Conservation (phyloP, 2,888 invertebrate genomes). For the Cantharis flavilabris region DNA sequence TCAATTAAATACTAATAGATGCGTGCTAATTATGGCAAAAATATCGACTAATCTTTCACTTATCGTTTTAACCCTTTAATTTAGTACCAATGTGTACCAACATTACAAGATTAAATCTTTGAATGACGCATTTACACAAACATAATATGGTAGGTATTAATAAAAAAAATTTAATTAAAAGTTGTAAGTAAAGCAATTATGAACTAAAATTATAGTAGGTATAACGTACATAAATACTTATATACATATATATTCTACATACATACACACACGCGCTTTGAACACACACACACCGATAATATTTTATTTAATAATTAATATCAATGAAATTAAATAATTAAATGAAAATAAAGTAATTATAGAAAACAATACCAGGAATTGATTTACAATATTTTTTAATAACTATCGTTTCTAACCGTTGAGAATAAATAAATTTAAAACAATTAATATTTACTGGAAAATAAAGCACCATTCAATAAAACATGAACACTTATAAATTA, state of each 20-base stretch:
- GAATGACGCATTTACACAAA: conserved; percentile 44
- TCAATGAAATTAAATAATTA: not conserved
- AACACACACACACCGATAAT: not conserved
- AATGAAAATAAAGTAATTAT: not conserved
- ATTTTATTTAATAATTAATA: not conserved
- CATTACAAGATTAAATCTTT: conserved; percentile 51
- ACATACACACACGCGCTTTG: not conserved
- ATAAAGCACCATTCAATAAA: not conserved
- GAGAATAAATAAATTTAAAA: not conserved
- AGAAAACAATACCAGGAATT: not conserved
- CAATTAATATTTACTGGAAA: not conserved
- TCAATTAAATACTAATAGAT: conserved; percentile 22
- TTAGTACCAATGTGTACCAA: conserved; percentile 53
- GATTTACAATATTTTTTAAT: not conserved
- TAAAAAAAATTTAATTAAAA: conserved; percentile 26
- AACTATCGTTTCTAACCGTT: not conserved
- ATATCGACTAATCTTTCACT: conserved; percentile 50
- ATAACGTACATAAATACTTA: not conserved
- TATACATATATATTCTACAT: too few species aligned
- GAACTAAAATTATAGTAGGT: not conserved
- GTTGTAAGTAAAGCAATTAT: not conserved
- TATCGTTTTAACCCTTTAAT: conserved; percentile 47
- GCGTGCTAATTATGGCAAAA: conserved; percentile 50
- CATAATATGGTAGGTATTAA: conserved; percentile 33
- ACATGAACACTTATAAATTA: conserved; percentile 43